A percentile compares a stretch with the other conserved stretches of the same genome.
Conservation (phyloP, 2,113 vertebrate genomes). For the Camelus dromedarius region DNA sequence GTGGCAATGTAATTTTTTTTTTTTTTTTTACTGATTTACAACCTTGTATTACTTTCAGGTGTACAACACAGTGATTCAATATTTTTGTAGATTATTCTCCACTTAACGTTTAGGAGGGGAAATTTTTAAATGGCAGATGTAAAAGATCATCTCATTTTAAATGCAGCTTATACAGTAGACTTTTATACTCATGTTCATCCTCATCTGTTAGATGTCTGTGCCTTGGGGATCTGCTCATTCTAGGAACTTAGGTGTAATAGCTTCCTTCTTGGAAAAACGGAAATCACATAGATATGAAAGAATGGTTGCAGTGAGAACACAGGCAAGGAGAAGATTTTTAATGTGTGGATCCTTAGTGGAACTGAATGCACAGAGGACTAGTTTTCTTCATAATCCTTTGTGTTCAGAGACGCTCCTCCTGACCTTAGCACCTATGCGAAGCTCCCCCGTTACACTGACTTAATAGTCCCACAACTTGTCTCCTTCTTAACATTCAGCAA, state of each 20-base stretch:
- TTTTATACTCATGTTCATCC: neutral
- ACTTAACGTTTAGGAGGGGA: neutral
- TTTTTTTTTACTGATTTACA: neutral
- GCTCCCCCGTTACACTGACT: neutral
- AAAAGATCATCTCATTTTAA: neutral
- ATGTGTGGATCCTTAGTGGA: neutral
- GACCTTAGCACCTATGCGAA: neutral
- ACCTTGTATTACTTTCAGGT: neutral
- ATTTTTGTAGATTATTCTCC: neutral
- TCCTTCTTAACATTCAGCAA: neutral
- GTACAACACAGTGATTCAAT: neutral
- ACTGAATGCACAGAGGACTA: neutral
- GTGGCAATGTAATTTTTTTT: neutral
- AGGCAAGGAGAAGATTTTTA: neutral
- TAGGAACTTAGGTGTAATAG: neutral
- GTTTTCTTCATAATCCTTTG: fast-evolving
- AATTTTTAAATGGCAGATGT: neutral
- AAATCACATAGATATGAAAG: neutral
- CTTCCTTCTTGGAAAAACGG: neutral
- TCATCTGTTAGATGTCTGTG: neutral
- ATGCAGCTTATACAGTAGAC: neutral
- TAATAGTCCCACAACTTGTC: neutral
- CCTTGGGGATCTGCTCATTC: neutral
- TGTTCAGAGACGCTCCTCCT: neutral
- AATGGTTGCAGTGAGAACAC: neutral